phyloP scores from a whole-genome alignment of 2,113 vertebrate genomes.

The Sinocyclocheilus grahami region DNA sequence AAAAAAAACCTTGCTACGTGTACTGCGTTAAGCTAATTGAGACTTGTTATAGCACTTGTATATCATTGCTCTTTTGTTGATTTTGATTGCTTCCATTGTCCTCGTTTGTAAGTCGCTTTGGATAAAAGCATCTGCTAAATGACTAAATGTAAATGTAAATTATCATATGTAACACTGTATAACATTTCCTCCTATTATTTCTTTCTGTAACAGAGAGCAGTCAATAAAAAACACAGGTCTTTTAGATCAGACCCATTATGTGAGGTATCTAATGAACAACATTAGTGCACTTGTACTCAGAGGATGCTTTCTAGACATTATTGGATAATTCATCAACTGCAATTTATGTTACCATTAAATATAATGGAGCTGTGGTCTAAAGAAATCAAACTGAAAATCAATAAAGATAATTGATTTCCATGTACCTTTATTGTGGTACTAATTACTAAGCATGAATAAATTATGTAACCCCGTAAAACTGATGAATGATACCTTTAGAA shows the following conservation, averaged over 20 bases:
- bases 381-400: conserved; percentile 38
- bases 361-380: conserved; percentile 29
- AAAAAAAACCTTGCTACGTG: no score
- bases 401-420: not conserved
- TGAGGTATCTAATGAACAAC: conserved; percentile 59
- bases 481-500: not conserved
- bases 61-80: no score
- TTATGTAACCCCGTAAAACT: not conserved
- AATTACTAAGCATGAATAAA: not conserved
- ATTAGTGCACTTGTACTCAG: conserved; percentile 56
- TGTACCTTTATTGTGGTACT: conserved; percentile 2
- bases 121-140: no score
- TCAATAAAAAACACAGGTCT: conserved; percentile 57
- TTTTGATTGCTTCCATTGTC: no score
- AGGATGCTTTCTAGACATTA: conserved; percentile 51
- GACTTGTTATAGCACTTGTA: no score
- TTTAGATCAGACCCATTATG: conserved; percentile 59
- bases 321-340: conserved; percentile 39
- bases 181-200: not conserved
- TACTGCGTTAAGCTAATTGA: no score
- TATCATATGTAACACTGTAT: not conserved
- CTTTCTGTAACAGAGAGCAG: conserved; percentile 21
- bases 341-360: conserved; percentile 37
- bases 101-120: no score
- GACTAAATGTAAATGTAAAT: not conserved